phyloP scores from a whole-genome alignment of 2,113 vertebrate species.

The Nestor notabilis region DNA sequence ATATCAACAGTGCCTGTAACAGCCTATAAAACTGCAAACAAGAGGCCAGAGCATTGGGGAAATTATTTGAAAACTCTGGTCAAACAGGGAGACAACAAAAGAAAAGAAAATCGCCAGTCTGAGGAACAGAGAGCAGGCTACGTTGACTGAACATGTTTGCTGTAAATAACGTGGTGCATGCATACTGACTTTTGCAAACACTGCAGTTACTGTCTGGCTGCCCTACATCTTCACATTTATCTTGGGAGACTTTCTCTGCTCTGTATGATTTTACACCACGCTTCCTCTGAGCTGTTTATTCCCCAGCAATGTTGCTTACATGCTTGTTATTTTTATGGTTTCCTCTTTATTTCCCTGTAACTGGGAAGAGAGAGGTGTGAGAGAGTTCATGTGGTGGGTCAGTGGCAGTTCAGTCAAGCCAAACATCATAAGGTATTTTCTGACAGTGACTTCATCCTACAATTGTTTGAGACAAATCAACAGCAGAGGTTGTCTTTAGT shows the following conservation, averaged over 20 bases:
- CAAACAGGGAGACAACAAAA: neutral
- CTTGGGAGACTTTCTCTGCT: neutral
- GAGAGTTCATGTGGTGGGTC: neutral
- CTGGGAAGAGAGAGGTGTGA: neutral
- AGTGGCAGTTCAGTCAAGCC: neutral
- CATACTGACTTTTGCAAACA: neutral
- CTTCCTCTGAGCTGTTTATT: neutral
- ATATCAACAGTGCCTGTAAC: neutral
- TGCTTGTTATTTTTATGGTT: neutral
- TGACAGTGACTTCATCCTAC: neutral
- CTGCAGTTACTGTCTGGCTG: constrained; percentile 10
- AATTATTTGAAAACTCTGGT: neutral
- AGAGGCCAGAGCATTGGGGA: neutral
- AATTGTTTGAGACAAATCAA: neutral
- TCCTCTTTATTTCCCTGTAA: neutral
- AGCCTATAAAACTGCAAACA: neutral
- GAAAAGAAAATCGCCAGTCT: neutral
- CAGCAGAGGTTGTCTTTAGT: neutral
- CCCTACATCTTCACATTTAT: constrained; percentile 14
- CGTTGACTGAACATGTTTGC: neutral
- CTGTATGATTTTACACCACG: neutral
- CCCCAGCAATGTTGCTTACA: neutral
- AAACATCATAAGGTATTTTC: neutral
- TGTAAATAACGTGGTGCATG: neutral
- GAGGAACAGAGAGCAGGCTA: neutral